Conservation (phyloP, 2,888 invertebrate species). For the Drosophila trichaetosa region DNA sequence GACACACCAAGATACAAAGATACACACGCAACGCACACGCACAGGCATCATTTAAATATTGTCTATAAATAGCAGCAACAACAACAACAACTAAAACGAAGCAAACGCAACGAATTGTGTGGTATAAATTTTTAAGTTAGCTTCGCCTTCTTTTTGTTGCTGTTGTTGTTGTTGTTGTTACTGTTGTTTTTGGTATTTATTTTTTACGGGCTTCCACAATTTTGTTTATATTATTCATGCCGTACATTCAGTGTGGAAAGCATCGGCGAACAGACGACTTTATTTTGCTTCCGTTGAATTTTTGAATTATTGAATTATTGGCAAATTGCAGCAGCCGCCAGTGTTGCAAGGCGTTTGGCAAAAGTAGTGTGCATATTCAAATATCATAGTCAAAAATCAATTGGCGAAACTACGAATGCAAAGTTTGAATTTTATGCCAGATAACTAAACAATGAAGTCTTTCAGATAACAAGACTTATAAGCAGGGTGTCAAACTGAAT, state of each 20-base stretch:
- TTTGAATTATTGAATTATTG: not conserved
- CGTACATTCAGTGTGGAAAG: conserved; percentile 9
- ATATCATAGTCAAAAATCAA: not conserved
- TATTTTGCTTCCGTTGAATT: not conserved
- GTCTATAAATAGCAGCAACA: conserved; percentile 54
- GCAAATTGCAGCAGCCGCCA: not conserved
- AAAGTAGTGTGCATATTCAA: not conserved
- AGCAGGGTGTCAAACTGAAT: not conserved
- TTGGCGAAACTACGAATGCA: not conserved
- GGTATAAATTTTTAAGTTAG: conserved; percentile 48
- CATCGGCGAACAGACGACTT: conserved; percentile 8
- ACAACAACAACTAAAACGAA: conserved; percentile 37
- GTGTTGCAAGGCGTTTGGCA: conserved; percentile 14
- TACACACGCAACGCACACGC: conserved; percentile 39
- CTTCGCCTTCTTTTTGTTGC: conserved; percentile 9
- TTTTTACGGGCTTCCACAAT: conserved; percentile 44
- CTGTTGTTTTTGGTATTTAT: not conserved
- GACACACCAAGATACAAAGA: conserved; percentile 13
- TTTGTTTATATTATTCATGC: conserved; percentile 36
- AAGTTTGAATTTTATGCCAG: not conserved
- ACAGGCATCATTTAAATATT: conserved; percentile 51
- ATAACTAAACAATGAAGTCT: not conserved
- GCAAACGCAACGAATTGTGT: conserved; percentile 54
- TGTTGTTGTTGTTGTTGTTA: not conserved
- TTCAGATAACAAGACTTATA: not conserved